Evolutionary conservation across 1,140 invertebrate species (phyloP), one percentile per base, ranked within the genome.

Genomic region (Bombus consobrinus): DNA sequence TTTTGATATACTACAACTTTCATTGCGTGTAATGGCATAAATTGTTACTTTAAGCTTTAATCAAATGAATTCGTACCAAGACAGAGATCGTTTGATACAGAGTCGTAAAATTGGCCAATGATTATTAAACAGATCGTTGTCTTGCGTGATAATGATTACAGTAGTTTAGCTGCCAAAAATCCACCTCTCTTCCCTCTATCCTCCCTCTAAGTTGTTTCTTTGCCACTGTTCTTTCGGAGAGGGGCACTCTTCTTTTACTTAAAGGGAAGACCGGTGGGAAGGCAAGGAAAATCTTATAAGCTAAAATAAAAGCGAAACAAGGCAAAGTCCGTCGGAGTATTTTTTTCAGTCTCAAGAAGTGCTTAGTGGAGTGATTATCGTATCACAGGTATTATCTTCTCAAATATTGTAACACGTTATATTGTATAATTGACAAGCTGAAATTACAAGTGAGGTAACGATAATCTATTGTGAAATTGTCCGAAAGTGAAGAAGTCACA

Each of bases 251-350:
- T 80, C 57, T 71, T 87, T 84, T 75, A 77, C 68, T 80, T 84
- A 79, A 88, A 86, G 87, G 68, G 79, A 66, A 28, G 87, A 83
- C 66, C 53, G 72, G 77, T 64, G 77, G 83, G 90, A 92, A 83
- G 89, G 90, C 81, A 81, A 75, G 85, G 89, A 88, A 91, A 90
- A 88, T 91, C 88, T 91, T 92, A 93, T 92, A 92, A 92, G 94
- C 93, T 93, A 94, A 94, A 94, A 94, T 94, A 94, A 94, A 94
- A 94, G 93, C 93, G 93, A 92, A 91, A 91, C 87, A 91, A 91
- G 87, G 83, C 87, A 93, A 93, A 92, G 86, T 88, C 81, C 85
- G 59, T 86, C 87, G 74, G 89, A 90, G 83, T 87, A 68, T 87
- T 91, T 91, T 83, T 72, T 32, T 85, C 90, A 93, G 90, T 92